Percentiles rank a stretch among this genome's conserved stretches.
These are phyloP conservation scores for Drosophila imparisetae DNA, from an alignment of 2,888 invertebrate genomes.

Conservation along the genomic window DNA sequence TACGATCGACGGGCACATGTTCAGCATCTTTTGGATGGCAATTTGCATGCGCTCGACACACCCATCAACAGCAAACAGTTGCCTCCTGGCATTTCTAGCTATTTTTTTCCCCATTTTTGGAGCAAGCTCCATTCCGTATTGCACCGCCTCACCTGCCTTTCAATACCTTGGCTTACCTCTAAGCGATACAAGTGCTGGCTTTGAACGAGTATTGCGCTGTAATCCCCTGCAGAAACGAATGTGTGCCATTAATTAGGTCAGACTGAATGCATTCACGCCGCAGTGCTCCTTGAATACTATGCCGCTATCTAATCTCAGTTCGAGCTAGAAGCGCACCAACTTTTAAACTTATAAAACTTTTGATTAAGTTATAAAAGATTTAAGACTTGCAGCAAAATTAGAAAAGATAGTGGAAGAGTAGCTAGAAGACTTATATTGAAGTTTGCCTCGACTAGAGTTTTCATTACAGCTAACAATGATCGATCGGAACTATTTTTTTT, in stretches of 20 bases:
- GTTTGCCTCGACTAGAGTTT: not conserved
- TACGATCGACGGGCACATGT: constrained; percentile 59
- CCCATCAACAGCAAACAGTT: constrained; percentile 77
- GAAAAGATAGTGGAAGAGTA: not conserved
- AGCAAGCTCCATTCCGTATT: not conserved
- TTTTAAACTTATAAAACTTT: constrained; percentile 20
- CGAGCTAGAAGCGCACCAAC: constrained; percentile 4
- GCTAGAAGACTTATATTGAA: not conserved
- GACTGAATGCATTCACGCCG: constrained; percentile 34
- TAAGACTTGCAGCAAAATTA: not conserved
- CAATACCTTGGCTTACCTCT: constrained; percentile 16
- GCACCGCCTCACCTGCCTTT: not conserved
- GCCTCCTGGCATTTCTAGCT: constrained; percentile 53
- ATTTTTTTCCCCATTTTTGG: constrained; percentile 11
- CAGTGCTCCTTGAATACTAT: constrained; percentile 7
- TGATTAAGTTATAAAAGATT: not conserved
- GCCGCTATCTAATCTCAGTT: constrained; percentile 42
- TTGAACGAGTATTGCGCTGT: constrained; percentile 59
- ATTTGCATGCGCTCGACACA: constrained; percentile 78
- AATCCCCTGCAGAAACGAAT: constrained; percentile 63
- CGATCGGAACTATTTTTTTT: not conserved
- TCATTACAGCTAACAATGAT: not conserved
- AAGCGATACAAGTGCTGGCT: constrained; percentile 47
- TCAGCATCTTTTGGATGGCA: constrained; percentile 76
- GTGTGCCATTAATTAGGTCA: constrained; percentile 73